These are phyloP conservation scores for Amyelois transitella DNA, from an alignment of 1,140 invertebrate genomes.

Conservation along the genomic window DNA sequence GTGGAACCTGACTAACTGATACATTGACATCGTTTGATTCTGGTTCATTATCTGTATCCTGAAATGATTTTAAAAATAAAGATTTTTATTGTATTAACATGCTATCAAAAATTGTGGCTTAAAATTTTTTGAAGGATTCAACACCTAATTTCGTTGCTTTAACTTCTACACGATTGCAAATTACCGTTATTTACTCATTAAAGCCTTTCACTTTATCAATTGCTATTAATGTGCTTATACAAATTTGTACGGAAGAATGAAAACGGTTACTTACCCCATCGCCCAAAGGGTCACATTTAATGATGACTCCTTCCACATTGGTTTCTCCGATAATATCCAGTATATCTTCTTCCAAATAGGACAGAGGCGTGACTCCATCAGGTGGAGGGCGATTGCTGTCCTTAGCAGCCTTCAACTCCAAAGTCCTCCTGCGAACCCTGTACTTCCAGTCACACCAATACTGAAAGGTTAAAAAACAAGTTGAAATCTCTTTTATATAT, in stretches of 20 bases:
- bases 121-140: no score
- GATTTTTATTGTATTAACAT: no score
- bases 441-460: conserved; percentile 48
- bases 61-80: conserved; percentile 10
- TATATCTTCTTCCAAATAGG: conserved; percentile 30
- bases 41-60: conserved; percentile 20
- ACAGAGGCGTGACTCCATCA: conserved; percentile 24
- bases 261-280: conserved; percentile 15
- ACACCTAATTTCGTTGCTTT: no score
- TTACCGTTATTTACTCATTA: no score
- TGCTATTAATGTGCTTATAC: neutral
- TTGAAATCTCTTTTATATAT: neutral
- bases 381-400: conserved; percentile 22
- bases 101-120: no score
- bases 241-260: no score
- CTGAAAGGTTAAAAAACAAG: conserved; percentile 18
- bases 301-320: conserved; percentile 23
- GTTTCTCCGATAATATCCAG: conserved; percentile 26
- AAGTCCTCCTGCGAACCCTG: conserved; percentile 24
- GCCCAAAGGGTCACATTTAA: conserved; percentile 34
- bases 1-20: conserved; percentile 11
- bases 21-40: conserved; percentile 17
- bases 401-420: conserved; percentile 30
- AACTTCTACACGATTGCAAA: no score
- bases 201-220: no score